Conservation (phyloP, 2,797 vertebrate genomes). For the Pachyuromys duprasi region DNA sequence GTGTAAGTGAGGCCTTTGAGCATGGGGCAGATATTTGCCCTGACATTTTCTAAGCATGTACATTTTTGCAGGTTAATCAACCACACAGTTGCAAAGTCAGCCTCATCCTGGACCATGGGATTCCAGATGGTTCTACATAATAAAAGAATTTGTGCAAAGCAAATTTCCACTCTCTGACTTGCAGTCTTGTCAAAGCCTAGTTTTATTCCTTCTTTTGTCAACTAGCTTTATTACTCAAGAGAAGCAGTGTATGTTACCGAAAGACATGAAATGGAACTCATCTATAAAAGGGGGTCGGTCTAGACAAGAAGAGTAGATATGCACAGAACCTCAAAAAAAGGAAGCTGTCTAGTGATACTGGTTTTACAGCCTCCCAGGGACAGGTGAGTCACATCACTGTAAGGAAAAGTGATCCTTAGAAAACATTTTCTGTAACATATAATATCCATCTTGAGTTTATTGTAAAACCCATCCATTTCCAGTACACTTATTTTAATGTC, state of each 20-base stretch:
- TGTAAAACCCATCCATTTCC: not conserved
- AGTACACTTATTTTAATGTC: not conserved
- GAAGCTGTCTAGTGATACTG: not conserved
- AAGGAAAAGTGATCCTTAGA: not conserved
- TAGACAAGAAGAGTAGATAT: not conserved
- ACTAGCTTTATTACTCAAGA: not conserved
- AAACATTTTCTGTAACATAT: not conserved
- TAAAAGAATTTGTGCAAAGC: conserved; percentile 18
- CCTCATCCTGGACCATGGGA: not conserved
- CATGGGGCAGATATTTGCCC: not conserved
- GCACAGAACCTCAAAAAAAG: not conserved
- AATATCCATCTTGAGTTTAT: not conserved
- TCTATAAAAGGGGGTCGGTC: not conserved
- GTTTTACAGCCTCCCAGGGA: not conserved
- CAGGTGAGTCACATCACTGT: not conserved
- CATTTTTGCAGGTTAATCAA: not conserved
- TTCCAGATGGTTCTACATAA: not conserved
- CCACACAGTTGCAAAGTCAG: not conserved
- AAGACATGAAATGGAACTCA: not conserved
- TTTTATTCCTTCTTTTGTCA: conserved; percentile 22
- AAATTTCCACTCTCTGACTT: not conserved
- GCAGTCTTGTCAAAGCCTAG: not conserved
- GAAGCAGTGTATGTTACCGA: not conserved
- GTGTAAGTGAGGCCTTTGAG: accelerated
- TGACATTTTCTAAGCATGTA: not conserved